Evolutionary conservation across 2,888 invertebrate genomes (phyloP).

Genomic region (Leptinotarsa juncta): DNA sequence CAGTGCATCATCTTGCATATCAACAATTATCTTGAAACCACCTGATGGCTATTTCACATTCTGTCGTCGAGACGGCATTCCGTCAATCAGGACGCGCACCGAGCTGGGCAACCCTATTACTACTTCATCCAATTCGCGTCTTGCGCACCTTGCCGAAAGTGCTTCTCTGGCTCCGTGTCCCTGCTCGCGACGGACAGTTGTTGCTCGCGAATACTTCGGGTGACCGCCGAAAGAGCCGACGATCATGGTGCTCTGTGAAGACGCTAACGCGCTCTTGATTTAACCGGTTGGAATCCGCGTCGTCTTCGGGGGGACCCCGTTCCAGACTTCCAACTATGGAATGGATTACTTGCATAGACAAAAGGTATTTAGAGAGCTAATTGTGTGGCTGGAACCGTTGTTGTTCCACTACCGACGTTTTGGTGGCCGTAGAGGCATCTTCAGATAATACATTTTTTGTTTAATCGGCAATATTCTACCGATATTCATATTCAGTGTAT

Average conservation of each 20-base stretch:
- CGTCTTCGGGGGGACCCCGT: background rate
- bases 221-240: background rate
- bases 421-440: background rate
- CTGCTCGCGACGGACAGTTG: conserved; percentile 44
- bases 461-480: no score
- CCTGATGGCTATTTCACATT: conserved; percentile 15
- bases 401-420: background rate
- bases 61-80: conserved; percentile 11
- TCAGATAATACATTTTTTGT: background rate
- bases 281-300: background rate
- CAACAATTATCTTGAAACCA: background rate
- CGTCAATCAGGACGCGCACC: background rate
- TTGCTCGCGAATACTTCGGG: conserved; percentile 41
- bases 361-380: conserved; percentile 45
- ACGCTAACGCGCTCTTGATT: conserved; percentile 29
- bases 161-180: conserved; percentile 21
- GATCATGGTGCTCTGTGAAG: conserved; percentile 18
- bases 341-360: conserved; percentile 55
- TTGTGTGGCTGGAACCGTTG: no score
- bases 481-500: no score
- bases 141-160: conserved; percentile 27
- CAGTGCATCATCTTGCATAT: background rate
- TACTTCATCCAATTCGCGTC: conserved; percentile 17
- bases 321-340: conserved; percentile 45
- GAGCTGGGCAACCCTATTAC: background rate